Conservation (phyloP, 2,797 vertebrate species). For the Ambastaia sidthimunki region DNA sequence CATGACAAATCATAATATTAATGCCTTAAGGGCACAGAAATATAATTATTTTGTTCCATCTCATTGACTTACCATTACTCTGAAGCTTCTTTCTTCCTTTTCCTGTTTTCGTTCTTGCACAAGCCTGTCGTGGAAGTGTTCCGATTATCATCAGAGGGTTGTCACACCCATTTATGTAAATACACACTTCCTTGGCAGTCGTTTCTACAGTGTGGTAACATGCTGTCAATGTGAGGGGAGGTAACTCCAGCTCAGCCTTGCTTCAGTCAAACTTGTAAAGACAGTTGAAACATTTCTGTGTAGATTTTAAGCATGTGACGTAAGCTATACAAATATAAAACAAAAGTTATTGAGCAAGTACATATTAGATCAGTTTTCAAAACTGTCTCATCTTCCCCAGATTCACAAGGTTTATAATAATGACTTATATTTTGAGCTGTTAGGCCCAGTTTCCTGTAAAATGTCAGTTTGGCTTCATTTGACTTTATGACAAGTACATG, state of each 20-base stretch:
- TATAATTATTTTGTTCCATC: slow-evolving; percentile 49
- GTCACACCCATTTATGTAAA: slow-evolving; percentile 48
- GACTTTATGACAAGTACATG: no score
- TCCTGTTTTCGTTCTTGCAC: slow-evolving; percentile 11
- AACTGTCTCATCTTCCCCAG: no score
- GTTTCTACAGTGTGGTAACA: slow-evolving; percentile 18
- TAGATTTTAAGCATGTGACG: slow-evolving; percentile 29
- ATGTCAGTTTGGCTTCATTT: no score
- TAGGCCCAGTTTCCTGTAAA: no score
- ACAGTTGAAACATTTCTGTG: slow-evolving; percentile 19
- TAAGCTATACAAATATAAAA: no score
- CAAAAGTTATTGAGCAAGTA: no score
- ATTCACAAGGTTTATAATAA: no score
- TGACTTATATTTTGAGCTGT: no score
- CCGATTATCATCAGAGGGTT: slow-evolving; percentile 23
- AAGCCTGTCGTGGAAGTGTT: slow-evolving; percentile 47
- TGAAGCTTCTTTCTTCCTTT: slow-evolving; percentile 1
- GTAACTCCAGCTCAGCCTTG: neutral
- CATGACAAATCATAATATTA: slow-evolving; percentile 45
- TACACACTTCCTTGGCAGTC: slow-evolving; percentile 29
- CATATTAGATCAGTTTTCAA: no score
- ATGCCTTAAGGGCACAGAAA: slow-evolving; percentile 7
- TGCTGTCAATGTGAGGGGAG: neutral
- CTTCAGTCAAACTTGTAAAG: slow-evolving; percentile 37
- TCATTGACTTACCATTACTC: slow-evolving; percentile 31